Conservation (phyloP, 2,888 invertebrate species). For the Teleogryllus oceanicus region DNA sequence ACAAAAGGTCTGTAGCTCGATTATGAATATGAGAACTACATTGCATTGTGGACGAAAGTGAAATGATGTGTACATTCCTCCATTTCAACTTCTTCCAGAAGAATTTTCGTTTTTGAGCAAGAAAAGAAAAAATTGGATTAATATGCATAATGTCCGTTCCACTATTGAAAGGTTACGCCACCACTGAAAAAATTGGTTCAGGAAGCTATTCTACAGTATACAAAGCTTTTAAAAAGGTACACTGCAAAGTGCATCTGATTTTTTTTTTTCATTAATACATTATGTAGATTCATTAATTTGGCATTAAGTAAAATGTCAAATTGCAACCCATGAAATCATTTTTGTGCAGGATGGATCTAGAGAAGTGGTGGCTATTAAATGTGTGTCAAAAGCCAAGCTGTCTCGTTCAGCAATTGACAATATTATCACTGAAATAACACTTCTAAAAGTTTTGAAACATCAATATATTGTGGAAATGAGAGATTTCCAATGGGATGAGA, state of each 20-base stretch:
- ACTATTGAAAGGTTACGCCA: conserved; percentile 63
- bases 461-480: conserved; percentile 77
- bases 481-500: conserved; percentile 76
- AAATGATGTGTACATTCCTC: too few relatives aligned
- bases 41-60: too few relatives aligned
- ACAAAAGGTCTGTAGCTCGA: too few relatives aligned
- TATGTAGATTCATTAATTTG: background rate
- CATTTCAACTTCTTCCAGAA: too few relatives aligned
- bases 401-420: conserved; percentile 73
- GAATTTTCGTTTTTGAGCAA: too few relatives aligned
- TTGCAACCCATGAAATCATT: background rate
- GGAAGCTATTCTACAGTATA: conserved; percentile 84
- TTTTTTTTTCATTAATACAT: conserved; percentile 2
- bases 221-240: conserved; percentile 69
- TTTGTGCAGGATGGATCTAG: conserved; percentile 54
- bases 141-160: conserved; percentile 43
- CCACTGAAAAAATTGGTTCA: conserved; percentile 71
- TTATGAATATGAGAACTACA: too few relatives aligned
- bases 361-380: conserved; percentile 76
- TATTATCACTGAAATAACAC: conserved; percentile 74
- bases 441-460: conserved; percentile 74
- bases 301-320: too few relatives aligned
- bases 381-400: conserved; percentile 68
- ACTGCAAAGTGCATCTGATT: background rate
- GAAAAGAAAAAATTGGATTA: conserved; percentile 18